These are phyloP conservation scores for Danionella dracula DNA, from an alignment of 2,797 vertebrate species.

Conservation along the genomic window DNA sequence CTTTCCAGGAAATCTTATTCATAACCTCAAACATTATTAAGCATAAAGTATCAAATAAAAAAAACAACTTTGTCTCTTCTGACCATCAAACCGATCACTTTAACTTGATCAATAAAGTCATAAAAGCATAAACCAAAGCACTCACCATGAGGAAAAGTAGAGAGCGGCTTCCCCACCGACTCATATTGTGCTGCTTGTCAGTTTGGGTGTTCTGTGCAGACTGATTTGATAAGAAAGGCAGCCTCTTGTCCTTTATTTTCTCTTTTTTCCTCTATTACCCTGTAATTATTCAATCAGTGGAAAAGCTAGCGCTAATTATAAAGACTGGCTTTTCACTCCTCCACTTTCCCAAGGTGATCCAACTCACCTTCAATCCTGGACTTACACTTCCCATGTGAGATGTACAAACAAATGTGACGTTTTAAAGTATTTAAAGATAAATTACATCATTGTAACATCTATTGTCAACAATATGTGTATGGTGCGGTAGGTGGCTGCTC, in stretches of 20 bases:
- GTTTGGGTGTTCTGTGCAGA: conserved; percentile 28
- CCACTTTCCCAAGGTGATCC: conserved; percentile 37
- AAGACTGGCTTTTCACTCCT: conserved; percentile 19
- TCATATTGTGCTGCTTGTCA: conserved; percentile 52
- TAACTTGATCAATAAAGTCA: background rate
- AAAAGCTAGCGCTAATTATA: conserved; percentile 61
- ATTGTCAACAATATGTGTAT: no score
- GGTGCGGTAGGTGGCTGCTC: no score
- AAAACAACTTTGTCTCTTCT: no score
- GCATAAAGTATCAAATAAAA: background rate
- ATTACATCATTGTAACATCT: no score
- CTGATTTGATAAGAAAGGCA: conserved; percentile 30
- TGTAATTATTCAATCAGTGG: conserved; percentile 62
- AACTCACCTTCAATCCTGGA: conserved; percentile 53
- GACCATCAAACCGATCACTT: background rate
- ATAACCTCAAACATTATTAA: background rate
- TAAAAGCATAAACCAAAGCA: background rate
- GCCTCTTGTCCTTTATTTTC: conserved; percentile 17
- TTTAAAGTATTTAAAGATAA: no score
- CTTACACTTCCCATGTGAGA: background rate
- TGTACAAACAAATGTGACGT: no score
- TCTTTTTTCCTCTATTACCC: conserved; percentile 14
- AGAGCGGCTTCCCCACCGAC: conserved; percentile 43
- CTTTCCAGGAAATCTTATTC: background rate
- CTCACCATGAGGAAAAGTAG: conserved; percentile 62